These are phyloP conservation scores for Galendromus occidentalis DNA, from an alignment of 1,140 invertebrate species.

Conservation along the genomic window DNA sequence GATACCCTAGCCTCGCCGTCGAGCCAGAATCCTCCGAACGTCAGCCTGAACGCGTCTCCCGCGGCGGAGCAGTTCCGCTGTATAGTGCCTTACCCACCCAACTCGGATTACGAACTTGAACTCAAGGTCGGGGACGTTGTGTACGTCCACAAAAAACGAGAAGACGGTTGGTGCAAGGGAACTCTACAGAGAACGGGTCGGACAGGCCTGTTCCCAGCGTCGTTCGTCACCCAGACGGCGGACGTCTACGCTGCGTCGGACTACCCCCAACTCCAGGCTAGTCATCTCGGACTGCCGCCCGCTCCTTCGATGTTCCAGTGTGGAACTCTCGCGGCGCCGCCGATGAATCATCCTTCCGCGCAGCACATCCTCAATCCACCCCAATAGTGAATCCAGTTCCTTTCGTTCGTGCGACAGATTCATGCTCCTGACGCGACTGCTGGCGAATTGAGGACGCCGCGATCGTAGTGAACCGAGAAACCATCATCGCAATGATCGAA, in stretches of 20 bases:
- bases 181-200: conserved; percentile 67
- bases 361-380: not conserved
- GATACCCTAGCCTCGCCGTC: conserved; percentile 18
- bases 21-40: conserved; percentile 21
- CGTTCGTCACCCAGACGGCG: conserved; percentile 45
- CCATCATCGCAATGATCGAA: too few relatives aligned
- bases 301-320: conserved; percentile 8
- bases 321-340: not conserved
- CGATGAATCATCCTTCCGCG: not conserved
- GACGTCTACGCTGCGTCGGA: conserved; percentile 26
- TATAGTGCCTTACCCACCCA: conserved; percentile 81
- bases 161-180: conserved; percentile 89
- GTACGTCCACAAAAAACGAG: conserved; percentile 70
- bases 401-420: too few relatives aligned
- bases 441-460: too few relatives aligned
- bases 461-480: too few relatives aligned
- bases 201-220: conserved; percentile 76
- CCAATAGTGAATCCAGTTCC: not conserved
- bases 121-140: conserved; percentile 73
- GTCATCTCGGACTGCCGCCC: not conserved
- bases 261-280: not conserved
- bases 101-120: conserved; percentile 74
- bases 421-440: too few relatives aligned
- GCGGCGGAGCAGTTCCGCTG: conserved; percentile 36
- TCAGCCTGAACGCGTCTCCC: not conserved